A percentile compares a stretch with the other conserved stretches of the same genome.
phyloP scores from a whole-genome alignment of 2,113 vertebrate genomes.

The Lepisosteus osseus region DNA sequence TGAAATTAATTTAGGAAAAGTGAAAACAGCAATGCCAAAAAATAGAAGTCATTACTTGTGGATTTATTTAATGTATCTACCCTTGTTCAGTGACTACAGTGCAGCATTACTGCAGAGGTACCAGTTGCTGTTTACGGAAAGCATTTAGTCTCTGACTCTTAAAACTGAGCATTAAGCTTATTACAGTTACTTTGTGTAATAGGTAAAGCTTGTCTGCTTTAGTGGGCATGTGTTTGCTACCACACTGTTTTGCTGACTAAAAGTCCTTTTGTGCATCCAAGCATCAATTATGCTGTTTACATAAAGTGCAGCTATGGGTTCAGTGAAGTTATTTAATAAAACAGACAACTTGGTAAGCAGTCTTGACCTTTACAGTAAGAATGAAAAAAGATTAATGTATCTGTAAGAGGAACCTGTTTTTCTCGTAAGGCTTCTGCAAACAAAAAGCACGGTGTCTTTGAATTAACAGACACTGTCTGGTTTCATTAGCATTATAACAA shows the following conservation, averaged over 20 bases:
- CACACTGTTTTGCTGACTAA: slow-evolving; percentile 12
- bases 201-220: neutral
- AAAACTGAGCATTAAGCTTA: slow-evolving; percentile 10
- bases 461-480: too few relatives aligned
- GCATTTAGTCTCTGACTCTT: slow-evolving; percentile 11
- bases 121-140: neutral
- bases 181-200: slow-evolving; percentile 11
- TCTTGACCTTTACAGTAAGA: slow-evolving; percentile 21
- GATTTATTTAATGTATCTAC: neutral
- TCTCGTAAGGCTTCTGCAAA: too few relatives aligned
- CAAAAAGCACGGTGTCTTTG: too few relatives aligned
- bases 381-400: neutral
- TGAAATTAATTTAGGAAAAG: neutral
- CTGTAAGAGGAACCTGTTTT: too few relatives aligned
- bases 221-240: slow-evolving; percentile 11
- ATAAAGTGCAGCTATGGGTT: slow-evolving; percentile 31
- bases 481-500: too few relatives aligned
- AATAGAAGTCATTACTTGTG: too few relatives aligned
- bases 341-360: slow-evolving; percentile 30
- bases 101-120: neutral
- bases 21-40: neutral
- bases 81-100: neutral
- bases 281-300: slow-evolving; percentile 38
- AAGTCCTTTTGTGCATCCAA: slow-evolving; percentile 24
- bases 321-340: slow-evolving; percentile 37